Base-by-base conservation (phyloP, 2,888 invertebrate species). In the Brachyopa scutellaris region DNA sequence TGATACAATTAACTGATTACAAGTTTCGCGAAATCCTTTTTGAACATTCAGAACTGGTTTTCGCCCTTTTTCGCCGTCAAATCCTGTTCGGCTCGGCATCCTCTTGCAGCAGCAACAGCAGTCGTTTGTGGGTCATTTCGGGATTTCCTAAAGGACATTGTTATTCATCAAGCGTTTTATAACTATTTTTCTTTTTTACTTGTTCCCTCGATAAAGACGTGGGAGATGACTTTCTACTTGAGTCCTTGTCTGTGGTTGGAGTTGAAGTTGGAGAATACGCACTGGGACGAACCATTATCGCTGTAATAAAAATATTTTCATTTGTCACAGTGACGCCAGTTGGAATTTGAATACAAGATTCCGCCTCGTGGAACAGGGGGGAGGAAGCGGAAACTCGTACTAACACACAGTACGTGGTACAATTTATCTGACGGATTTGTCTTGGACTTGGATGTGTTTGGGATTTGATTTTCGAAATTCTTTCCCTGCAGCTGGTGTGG, bases 301-400 rank as follows among this genome's bases (percentile, higher is more conserved):
- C 82, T 70, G 82, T 61, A 76, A 82, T 82, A 82, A 82, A 82
- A 82, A 82, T 82, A 77, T 82, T 77, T 82, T 82, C 82, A 82
- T 82, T 82, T 82, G 77, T 82, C 82, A 77, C 70, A 61, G 82
- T 67, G 82, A 70, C 82, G 82, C 82, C 82, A 77, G 55, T 77
- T 72, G 64, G 53, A 77, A 82, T 76, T 82, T 82, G 76, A 82
- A 82, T 82, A 72, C 31, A 57, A 26, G 57, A 72, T n/a, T n/a
- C n/a, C n/a, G n/a, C n/a, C n/a, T n/a, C n/a, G n/a, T n/a, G n/a
- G n/a, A n/a, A n/a, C n/a, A n/a, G n/a, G n/a, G n/a, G n/a, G n/a
- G 15, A 40, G 1, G 53, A 15, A 7, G 1, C 38, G 13, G 11
- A 23, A 38, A 13, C 19, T 4, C 13, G 8, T 23, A 45, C 36